phyloP scores from a whole-genome alignment of 2,113 vertebrate genomes.

The Rhinopomastus cyanomelas region DNA sequence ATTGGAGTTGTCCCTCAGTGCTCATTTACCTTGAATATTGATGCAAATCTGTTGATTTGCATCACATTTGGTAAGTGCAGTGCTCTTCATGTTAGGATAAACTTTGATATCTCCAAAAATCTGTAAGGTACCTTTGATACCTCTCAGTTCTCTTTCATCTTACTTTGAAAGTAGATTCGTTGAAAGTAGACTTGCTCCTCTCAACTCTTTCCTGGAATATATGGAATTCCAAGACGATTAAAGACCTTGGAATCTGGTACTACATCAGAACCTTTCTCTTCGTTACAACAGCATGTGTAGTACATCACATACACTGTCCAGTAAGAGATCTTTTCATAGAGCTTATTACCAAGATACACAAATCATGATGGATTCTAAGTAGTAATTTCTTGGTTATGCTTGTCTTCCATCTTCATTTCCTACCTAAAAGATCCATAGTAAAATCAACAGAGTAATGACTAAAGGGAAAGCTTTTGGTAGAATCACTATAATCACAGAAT shows the following conservation, averaged over 20 bases:
- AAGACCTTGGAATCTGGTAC: neutral
- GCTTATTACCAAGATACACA: neutral
- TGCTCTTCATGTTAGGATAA: neutral
- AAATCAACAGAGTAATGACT: neutral
- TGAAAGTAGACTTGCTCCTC: neutral
- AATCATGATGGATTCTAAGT: neutral
- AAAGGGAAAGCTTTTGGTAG: neutral
- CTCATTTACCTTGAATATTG: neutral
- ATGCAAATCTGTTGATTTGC: neutral
- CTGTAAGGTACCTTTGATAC: neutral
- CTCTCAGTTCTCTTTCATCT: neutral
- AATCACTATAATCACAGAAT: neutral
- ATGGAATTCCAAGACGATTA: neutral
- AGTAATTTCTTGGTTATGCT: neutral
- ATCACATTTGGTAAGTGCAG: neutral
- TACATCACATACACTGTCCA: neutral
- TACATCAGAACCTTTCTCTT: neutral
- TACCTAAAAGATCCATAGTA: neutral
- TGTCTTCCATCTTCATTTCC: neutral
- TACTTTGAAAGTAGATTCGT: neutral
- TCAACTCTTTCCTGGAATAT: neutral
- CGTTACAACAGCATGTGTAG: rapidly evolving
- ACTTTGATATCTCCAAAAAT: neutral
- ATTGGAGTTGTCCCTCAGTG: neutral
- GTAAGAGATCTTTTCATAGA: neutral